phyloP scores from a whole-genome alignment of 92 coral and sea anemone genomes.

The Parazoanthus darwini region DNA sequence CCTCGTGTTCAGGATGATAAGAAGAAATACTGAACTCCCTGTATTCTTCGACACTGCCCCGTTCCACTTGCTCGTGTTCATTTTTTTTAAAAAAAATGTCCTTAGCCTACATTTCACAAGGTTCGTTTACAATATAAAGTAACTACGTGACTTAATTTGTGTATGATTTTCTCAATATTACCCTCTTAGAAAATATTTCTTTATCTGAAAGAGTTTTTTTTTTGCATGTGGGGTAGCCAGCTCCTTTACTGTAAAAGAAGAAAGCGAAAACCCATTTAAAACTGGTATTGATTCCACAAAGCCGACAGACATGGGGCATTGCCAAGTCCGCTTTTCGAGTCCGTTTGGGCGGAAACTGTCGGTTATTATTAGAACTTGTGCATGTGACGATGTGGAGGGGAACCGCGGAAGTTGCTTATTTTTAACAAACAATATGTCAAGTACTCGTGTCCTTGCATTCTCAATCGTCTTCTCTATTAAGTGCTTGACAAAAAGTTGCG shows the following conservation, averaged over 20 bases:
- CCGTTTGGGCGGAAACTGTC: constrained; percentile 9
- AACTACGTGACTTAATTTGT: too few relatives aligned
- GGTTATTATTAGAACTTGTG: constrained; percentile 22
- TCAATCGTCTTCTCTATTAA: not conserved
- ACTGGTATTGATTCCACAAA: not conserved
- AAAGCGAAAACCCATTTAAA: too few relatives aligned
- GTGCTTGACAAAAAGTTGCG: not conserved
- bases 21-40: too few relatives aligned
- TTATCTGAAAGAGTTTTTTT: not conserved
- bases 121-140: too few relatives aligned
- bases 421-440: constrained; percentile 7
- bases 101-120: too few relatives aligned
- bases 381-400: not conserved
- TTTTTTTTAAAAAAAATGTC: too few relatives aligned
- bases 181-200: not conserved
- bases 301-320: constrained; percentile 38
- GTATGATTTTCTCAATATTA: too few relatives aligned
- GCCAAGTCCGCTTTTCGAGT: constrained; percentile 7
- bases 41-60: too few relatives aligned
- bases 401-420: constrained; percentile 34
- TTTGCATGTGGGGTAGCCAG: not conserved
- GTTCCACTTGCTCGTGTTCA: too few relatives aligned
- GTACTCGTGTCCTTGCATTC: not conserved
- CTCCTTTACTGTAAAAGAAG: not conserved
- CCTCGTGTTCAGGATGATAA: too few relatives aligned